Evolutionary conservation across 92 coral and sea anemone species (phyloP).

Genomic region (Palythoa grandis): DNA sequence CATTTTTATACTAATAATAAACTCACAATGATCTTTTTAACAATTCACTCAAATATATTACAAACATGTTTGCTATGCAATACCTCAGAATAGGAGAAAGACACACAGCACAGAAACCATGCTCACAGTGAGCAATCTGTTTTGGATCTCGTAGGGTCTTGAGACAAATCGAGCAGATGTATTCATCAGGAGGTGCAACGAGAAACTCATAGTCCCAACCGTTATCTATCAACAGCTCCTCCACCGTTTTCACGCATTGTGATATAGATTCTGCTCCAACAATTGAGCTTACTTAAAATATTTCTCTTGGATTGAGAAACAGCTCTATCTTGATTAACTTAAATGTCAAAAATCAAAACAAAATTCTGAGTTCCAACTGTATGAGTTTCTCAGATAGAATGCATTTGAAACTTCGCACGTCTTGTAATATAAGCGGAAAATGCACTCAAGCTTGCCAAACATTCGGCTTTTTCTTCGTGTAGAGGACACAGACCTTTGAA

Average conservation of each 20-base stretch:
- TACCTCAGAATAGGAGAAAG: constrained; percentile 28
- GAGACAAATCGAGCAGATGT: constrained; percentile 25
- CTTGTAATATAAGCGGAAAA: background rate
- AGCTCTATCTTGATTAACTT: background rate
- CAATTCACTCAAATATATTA: background rate
- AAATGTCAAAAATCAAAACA: background rate
- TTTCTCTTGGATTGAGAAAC: background rate
- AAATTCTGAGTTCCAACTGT: background rate
- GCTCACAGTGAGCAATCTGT: constrained; percentile 37
- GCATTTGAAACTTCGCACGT: background rate
- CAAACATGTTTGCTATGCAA: too few relatives aligned
- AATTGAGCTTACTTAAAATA: background rate
- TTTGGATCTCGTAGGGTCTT: constrained; percentile 38
- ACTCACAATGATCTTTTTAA: background rate
- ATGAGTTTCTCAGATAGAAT: background rate
- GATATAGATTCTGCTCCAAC: background rate
- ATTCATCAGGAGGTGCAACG: constrained; percentile 5
- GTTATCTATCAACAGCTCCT: background rate
- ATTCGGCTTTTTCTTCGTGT: too few relatives aligned
- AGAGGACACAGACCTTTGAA: too few relatives aligned
- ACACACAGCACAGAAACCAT: constrained; percentile 32
- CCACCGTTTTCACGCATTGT: constrained; percentile 26
- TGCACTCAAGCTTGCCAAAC: background rate
- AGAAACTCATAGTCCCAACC: constrained; percentile 40
- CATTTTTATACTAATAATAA: background rate